Evolutionary conservation across 2,113 vertebrate genomes (phyloP).

Genomic region (Tetrao urogallus): DNA sequence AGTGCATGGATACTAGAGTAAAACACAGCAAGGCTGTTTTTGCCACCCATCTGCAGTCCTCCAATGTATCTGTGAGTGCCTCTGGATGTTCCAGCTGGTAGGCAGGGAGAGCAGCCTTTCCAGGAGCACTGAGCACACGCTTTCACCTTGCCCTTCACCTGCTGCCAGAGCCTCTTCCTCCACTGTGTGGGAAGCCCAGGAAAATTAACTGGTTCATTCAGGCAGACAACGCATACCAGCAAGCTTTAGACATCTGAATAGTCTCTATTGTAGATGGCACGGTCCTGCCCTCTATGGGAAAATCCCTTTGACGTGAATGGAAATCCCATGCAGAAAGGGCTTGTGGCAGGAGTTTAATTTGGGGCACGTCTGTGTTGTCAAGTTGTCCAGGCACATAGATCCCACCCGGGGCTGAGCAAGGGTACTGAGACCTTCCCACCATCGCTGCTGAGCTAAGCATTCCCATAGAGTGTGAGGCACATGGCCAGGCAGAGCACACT

Average conservation of each 20-base stretch:
- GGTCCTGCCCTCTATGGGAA: slow-evolving; percentile 17
- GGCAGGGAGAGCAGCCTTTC: neutral
- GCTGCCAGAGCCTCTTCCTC: neutral
- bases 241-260: neutral
- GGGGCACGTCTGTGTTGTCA: rapidly evolving
- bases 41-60: neutral
- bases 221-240: neutral
- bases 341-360: neutral
- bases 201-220: neutral
- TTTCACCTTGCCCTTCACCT: neutral
- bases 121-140: neutral
- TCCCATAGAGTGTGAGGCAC: neutral
- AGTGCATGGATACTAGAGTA: neutral
- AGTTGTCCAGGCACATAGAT: neutral
- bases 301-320: slow-evolving; percentile 23
- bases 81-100: neutral
- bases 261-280: neutral
- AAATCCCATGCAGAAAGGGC: neutral
- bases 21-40: neutral
- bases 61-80: neutral
- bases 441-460: neutral
- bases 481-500: neutral
- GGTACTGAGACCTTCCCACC: neutral
- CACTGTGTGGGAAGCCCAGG: neutral
- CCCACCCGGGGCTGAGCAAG: neutral